Base-by-base conservation (phyloP, 2,888 invertebrate genomes). In the Erebia ligea region DNA sequence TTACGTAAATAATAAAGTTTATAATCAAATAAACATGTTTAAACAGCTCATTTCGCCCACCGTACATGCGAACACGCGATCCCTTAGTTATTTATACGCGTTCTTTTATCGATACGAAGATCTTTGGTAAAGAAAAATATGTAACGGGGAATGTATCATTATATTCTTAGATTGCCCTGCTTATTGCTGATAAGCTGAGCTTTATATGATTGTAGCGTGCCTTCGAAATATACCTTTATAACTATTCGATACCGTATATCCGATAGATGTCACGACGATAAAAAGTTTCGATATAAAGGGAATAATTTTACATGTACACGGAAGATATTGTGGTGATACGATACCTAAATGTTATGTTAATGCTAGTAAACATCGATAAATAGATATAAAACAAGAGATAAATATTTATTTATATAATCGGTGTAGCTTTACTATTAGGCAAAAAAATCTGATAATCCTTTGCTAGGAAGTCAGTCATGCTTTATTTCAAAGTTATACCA, bases 141-240 rank as follows among this genome's bases (percentile, higher is more conserved):
- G 67, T 72, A 62, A 72, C 68, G 50, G 48, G 48, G 66, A 62
- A 66, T 52, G 69, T 72, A 68, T 64, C 65, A 67, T 63, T 67
- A 66, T 65, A 57, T 62, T 66, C 68, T 58, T 67, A 65, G 70
- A 74, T 72, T 67, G 58, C 67, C 67, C 67, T 64, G 70, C 66
- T 64, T 67, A 61, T 66, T 58, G 62, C 66, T 63, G 74, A 74
- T 74, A 74, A 72, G 72, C 40, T 64, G 65, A 48, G 68, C 70
- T 72, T 74, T 72, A 72, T 72, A 72, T 68, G 74, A 67, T 52
- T 58, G 72, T 70, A 59, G 72, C 72, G 73, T 73, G 73, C 58
- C 45, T 15, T 45, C 13, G 6, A 45, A 48, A 13, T 48, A 19
- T 62, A 48, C 62, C 42, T 45, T 42, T 61, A 42, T 61, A 58